Evolutionary conservation across 2,797 vertebrate genomes (phyloP), one percentile per base, ranked within the genome.

Genomic region (Microhierax caerulescens): DNA sequence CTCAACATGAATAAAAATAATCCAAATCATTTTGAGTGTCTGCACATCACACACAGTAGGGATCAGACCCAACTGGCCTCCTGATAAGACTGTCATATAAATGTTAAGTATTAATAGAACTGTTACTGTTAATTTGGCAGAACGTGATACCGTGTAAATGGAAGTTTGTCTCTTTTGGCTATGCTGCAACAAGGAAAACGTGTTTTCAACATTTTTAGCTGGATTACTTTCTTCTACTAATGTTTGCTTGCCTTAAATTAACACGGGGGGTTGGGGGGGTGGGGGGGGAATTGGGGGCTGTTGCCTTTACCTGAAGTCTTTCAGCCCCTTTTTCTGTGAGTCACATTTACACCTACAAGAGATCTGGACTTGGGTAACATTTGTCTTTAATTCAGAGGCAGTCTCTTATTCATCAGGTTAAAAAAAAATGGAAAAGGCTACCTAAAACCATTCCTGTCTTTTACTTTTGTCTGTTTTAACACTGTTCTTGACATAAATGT

Each of bases 41-140:
- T 81, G n/a, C 51, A 70, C 39, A 69, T 90, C 59, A 77, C 47
- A 37, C 90, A 70, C 79, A 79, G 70, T 37, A 90, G 36, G 59
- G 36, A 79, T 69, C 51, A 80, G 94, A 89, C 45, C n/a, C 1
- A 0, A 30, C 15, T 83, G 64, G 37, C 48, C 32, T 70, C 72
- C 57, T 90, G 72, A 87, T 87, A 88, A 95, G 60, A 91, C 37
- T 85, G 36, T 48, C 80, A 77, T 63, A 79, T 88, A 92, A 95
- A 85, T 89, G 86, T 70, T 89, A 95, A 95, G 93, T 93, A 95
- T 85, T 88, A 94, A 95, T 93, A 86, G 12, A 27, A 34, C 45
- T 64, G 23, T 94, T 76, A 84, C 82, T 89, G 91, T 87, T 96
- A 93, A 96, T 96, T 96, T 95, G 92, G 81, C 53, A 95, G 95